These are phyloP conservation scores for Sebastes cheni DNA, from an alignment of 2,797 vertebrate species.

Conservation along the genomic window DNA sequence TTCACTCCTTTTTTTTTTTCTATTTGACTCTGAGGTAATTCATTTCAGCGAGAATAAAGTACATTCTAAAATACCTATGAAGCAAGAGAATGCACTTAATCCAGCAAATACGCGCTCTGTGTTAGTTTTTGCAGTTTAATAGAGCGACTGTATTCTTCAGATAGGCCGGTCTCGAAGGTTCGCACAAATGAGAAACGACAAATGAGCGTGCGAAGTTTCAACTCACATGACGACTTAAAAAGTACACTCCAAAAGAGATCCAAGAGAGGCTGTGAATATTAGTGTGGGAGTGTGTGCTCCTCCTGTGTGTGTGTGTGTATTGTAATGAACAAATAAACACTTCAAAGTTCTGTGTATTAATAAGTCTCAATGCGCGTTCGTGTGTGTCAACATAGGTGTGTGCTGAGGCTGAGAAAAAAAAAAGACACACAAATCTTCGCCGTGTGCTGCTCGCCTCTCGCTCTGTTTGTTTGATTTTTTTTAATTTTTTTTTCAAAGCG, in stretches of 20 bases:
- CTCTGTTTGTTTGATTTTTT: conserved; percentile 21
- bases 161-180: conserved; percentile 44
- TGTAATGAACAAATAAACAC: conserved; percentile 39
- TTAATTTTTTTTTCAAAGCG: not conserved
- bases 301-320: not conserved
- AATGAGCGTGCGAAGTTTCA: conserved; percentile 60
- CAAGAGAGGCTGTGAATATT: conserved; percentile 41
- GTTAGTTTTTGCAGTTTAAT: conserved; percentile 56
- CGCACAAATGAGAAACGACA: conserved; percentile 58
- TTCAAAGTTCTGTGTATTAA: conserved; percentile 31
- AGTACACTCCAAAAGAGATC: conserved; percentile 44
- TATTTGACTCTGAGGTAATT: conserved; percentile 57
- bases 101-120: conserved; percentile 39
- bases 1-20: conserved; percentile 30
- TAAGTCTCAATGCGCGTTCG: conserved; percentile 10
- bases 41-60: conserved; percentile 47
- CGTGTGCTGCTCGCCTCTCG: not conserved
- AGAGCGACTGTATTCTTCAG: conserved; percentile 57
- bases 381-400: conserved; percentile 32
- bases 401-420: conserved; percentile 10
- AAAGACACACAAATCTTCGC: conserved; percentile 23
- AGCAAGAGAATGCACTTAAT: conserved; percentile 68
- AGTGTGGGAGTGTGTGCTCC: conserved; percentile 10
- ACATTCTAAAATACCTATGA: conserved; percentile 51
- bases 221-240: conserved; percentile 52